phyloP scores from a whole-genome alignment of 2,797 vertebrate species.

The Halcyon smyrnensis region DNA sequence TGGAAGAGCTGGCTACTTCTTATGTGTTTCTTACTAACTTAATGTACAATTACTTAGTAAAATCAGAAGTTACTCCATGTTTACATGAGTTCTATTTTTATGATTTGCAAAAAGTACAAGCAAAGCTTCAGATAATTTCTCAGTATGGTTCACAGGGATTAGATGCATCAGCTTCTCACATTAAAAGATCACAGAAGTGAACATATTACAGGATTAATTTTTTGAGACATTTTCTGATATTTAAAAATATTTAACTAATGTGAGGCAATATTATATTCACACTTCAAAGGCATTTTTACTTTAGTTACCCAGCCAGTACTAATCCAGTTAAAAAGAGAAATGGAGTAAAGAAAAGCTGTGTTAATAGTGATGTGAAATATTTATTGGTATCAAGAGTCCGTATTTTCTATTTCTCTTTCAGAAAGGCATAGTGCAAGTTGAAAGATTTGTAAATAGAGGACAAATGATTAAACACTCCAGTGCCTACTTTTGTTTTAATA shows the following conservation, averaged over 20 bases:
- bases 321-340: conserved; percentile 27
- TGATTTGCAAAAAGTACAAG: conserved; percentile 45
- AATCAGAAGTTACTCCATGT: neutral
- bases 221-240: conserved; percentile 8
- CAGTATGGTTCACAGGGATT: conserved; percentile 23
- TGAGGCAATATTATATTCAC: neutral
- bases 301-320: neutral
- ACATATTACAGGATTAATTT: conserved; percentile 22
- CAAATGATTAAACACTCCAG: neutral
- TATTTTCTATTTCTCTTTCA: neutral
- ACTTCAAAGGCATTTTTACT: conserved; percentile 52
- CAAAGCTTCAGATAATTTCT: conserved; percentile 42
- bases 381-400: neutral
- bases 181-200: conserved; percentile 34
- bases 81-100: conserved; percentile 55
- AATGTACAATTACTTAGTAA: conserved; percentile 9
- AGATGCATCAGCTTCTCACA: conserved; percentile 5
- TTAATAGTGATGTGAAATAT: neutral
- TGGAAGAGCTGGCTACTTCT: neutral
- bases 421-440: neutral
- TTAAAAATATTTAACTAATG: conserved; percentile 34
- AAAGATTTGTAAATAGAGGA: conserved; percentile 8
- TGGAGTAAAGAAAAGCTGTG: neutral
- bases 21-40: neutral
- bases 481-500: conserved; percentile 2